Evolutionary conservation across 2,113 vertebrate species (phyloP).

Genomic region (Eurystomus gularis): DNA sequence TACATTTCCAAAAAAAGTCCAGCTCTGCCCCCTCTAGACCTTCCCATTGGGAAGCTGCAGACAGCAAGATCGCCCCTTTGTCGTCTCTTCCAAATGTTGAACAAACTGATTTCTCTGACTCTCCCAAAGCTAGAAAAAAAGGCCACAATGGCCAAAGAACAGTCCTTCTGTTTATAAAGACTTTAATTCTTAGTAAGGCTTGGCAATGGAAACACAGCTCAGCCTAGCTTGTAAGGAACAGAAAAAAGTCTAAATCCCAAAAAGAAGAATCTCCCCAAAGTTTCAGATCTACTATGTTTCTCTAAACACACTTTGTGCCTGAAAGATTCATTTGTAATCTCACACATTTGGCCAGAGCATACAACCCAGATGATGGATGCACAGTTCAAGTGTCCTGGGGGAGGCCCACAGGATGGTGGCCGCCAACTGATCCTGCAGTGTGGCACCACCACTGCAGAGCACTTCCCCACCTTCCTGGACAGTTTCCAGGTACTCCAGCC

Average conservation of each 20-base stretch:
- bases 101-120: neutral
- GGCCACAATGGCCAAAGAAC: fast-evolving
- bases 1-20: neutral
- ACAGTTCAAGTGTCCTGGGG: neutral
- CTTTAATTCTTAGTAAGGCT: neutral
- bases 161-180: neutral
- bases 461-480: fast-evolving
- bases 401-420: fast-evolving
- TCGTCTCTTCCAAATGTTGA: neutral
- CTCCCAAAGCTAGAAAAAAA: neutral
- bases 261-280: neutral
- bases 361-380: neutral
- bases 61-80: neutral
- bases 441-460: fast-evolving
- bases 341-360: too few species aligned
- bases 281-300: fast-evolving
- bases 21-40: neutral
- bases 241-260: neutral
- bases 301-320: neutral
- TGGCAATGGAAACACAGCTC: fast-evolving
- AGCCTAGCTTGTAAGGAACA: neutral
- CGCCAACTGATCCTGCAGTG: fast-evolving
- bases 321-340: neutral
- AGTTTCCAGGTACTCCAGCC: neutral
- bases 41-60: neutral